Conservation (phyloP, 2,113 vertebrate genomes). For the Cololabis saira region DNA sequence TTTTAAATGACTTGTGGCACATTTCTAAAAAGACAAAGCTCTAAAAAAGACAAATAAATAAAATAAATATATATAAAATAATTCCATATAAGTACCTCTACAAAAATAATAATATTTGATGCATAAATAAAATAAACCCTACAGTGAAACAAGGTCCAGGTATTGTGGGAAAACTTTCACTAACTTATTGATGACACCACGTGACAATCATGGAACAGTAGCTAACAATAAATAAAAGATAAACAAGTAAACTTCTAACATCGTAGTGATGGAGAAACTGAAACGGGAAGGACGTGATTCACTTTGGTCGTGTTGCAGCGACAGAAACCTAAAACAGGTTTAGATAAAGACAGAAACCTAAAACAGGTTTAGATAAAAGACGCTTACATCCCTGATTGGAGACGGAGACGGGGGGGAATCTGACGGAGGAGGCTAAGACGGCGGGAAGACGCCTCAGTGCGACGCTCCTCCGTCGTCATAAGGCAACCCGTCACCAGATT, state of each 20-base stretch:
- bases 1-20: conserved; percentile 37
- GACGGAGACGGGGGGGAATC: conserved; percentile 9
- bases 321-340: conserved; percentile 7
- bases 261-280: background rate
- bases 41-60: conserved; percentile 58
- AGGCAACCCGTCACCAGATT: conserved; percentile 43
- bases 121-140: conserved; percentile 67
- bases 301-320: conserved; percentile 54
- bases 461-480: conserved; percentile 12
- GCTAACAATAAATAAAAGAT: conserved; percentile 25
- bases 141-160: conserved; percentile 43
- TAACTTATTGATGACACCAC: conserved; percentile 2
- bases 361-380: conserved; percentile 4
- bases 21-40: conserved; percentile 20
- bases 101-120: conserved; percentile 65
- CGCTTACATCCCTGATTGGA: conserved; percentile 3
- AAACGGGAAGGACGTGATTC: conserved; percentile 16
- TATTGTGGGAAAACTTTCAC: background rate
- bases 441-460: background rate
- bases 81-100: conserved; percentile 14
- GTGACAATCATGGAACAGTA: conserved; percentile 12
- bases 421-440: conserved; percentile 34
- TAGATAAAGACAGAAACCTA: conserved; percentile 16
- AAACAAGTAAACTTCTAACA: conserved; percentile 24
- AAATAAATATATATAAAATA: conserved; percentile 61